Conservation (phyloP, 1,140 invertebrate genomes). For the Proctacanthus coquilletti region DNA sequence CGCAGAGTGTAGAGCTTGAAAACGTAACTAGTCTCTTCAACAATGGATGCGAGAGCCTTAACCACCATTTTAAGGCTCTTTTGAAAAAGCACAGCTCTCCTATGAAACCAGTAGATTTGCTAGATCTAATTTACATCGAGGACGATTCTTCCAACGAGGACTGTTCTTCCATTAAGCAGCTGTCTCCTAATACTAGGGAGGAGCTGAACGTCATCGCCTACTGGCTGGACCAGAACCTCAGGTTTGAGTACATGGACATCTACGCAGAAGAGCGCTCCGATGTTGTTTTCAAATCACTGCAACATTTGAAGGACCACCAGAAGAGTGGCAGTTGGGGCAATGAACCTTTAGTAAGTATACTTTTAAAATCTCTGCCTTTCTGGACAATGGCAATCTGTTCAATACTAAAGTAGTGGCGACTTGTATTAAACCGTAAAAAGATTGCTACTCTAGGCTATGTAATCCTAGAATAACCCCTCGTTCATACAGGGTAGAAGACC, state of each 20-base stretch:
- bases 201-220: slow-evolving; percentile 64
- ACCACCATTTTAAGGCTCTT: slow-evolving; percentile 75
- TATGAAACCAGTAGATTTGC: slow-evolving; percentile 62
- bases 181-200: slow-evolving; percentile 29
- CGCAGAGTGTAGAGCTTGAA: slow-evolving; percentile 82
- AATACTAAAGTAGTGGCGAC: too few relatives aligned
- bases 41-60: slow-evolving; percentile 41
- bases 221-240: slow-evolving; percentile 70
- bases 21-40: slow-evolving; percentile 60
- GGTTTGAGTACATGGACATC: slow-evolving; percentile 63
- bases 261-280: slow-evolving; percentile 63
- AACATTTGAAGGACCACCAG: slow-evolving; percentile 65
- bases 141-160: slow-evolving; percentile 51
- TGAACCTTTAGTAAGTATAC: slow-evolving; percentile 24
- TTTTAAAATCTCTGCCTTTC: too few relatives aligned
- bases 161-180: slow-evolving; percentile 25
- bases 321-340: slow-evolving; percentile 56
- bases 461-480: too few relatives aligned
- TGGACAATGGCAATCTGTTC: too few relatives aligned
- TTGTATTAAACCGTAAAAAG: too few relatives aligned
- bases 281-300: slow-evolving; percentile 59
- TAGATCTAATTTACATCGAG: slow-evolving; percentile 72
- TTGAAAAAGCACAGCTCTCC: slow-evolving; percentile 75
- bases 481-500: too few relatives aligned
- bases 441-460: too few relatives aligned